Percentiles rank a stretch among this genome's conserved stretches.
Evolutionary conservation across 2,797 vertebrate species (phyloP).

Genomic region (Mormyrops boulengeri): DNA sequence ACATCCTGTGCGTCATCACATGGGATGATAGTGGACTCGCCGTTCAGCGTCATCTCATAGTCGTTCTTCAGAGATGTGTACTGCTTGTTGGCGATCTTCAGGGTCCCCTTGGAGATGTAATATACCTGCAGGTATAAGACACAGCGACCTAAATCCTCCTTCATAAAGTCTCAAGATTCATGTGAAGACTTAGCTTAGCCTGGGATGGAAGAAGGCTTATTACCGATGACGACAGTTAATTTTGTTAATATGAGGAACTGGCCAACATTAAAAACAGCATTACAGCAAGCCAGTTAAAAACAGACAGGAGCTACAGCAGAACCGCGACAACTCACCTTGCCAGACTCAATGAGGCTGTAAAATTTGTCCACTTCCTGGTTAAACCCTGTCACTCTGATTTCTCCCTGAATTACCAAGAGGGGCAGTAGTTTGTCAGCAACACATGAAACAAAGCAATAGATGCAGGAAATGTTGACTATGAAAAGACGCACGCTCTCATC

Average conservation of each 20-base stretch:
- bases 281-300: background rate
- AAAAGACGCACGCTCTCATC: slow-evolving; percentile 86
- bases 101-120: slow-evolving; percentile 82
- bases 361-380: slow-evolving; percentile 96
- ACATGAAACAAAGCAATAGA: background rate
- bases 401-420: slow-evolving; percentile 68
- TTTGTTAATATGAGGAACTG: background rate
- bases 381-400: slow-evolving; percentile 92
- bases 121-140: slow-evolving; percentile 70
- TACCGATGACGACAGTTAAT: background rate
- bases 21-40: slow-evolving; percentile 78
- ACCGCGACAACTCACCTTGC: slow-evolving; percentile 72
- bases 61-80: slow-evolving; percentile 85
- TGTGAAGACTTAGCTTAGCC: background rate
- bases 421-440: background rate
- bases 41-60: slow-evolving; percentile 70
- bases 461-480: background rate
- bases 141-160: background rate
- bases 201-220: background rate
- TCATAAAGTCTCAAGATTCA: background rate
- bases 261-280: background rate
- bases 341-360: slow-evolving; percentile 78
- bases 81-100: slow-evolving; percentile 98
- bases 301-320: background rate
- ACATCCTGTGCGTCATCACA: slow-evolving; percentile 82